These are phyloP conservation scores for Hemiprocne comata DNA, from an alignment of 2,113 vertebrate genomes.

Conservation along the genomic window DNA sequence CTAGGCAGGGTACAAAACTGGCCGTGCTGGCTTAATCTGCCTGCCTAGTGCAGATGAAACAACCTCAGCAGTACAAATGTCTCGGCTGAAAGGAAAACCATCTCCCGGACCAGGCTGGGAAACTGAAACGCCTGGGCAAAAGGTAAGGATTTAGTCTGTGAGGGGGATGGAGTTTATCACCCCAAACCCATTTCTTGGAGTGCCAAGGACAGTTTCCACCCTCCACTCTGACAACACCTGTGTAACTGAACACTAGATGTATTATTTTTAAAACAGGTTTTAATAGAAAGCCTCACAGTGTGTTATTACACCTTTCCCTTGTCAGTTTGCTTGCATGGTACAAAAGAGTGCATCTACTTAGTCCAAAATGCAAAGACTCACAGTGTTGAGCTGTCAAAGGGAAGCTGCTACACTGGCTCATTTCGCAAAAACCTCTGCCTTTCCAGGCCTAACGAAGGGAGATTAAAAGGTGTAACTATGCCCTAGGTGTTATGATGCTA, in stretches of 20 bases:
- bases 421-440: not conserved
- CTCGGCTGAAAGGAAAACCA: not conserved
- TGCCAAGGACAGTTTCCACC: rapidly evolving
- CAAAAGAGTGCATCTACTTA: not conserved
- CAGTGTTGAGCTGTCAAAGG: not conserved
- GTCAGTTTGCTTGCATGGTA: not conserved
- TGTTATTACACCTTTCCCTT: not conserved
- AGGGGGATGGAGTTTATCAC: not conserved
- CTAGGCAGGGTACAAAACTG: rapidly evolving
- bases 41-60: not conserved
- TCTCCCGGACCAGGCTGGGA: not conserved
- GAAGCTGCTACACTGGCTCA: not conserved
- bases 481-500: not conserved
- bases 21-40: not conserved
- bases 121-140: not conserved
- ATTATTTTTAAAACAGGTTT: rapidly evolving
- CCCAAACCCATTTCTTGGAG: not conserved
- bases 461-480: not conserved
- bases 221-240: not conserved
- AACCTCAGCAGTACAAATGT: not conserved
- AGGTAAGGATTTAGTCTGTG: not conserved
- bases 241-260: rapidly evolving
- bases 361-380: not conserved
- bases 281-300: not conserved
- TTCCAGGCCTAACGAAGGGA: not conserved